These are phyloP conservation scores for Smutsia gigantea DNA, from an alignment of 2,797 vertebrate species.

Conservation along the genomic window DNA sequence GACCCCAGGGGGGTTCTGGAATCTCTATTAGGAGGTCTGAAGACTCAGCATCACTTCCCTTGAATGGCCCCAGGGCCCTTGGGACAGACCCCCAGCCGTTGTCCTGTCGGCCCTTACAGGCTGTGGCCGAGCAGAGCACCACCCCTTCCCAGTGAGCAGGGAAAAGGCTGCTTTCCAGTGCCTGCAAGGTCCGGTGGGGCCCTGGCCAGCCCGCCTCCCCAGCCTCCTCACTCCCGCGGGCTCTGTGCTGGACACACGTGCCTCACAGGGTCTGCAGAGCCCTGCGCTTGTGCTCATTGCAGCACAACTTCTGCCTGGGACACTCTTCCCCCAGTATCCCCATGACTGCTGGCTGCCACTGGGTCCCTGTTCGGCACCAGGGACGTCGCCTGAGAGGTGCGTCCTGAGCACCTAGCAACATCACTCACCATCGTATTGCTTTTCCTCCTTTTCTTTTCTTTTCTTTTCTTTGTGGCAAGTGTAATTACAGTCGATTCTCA, in stretches of 20 bases:
- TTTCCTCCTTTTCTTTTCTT: background rate
- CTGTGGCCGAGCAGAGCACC: too few species aligned
- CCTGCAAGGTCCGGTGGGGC: background rate
- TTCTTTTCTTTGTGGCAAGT: background rate
- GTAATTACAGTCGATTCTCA: background rate
- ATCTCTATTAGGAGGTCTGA: background rate
- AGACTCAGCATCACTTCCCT: background rate
- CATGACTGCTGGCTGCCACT: background rate
- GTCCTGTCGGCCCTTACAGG: background rate
- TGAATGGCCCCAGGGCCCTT: background rate
- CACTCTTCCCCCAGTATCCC: fast-evolving
- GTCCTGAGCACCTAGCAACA: background rate
- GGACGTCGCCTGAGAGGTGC: background rate
- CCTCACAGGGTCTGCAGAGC: background rate
- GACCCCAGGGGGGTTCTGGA: too few species aligned
- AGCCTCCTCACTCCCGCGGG: too few species aligned
- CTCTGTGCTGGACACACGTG: background rate
- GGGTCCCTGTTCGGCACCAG: fast-evolving
- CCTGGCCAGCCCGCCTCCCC: background rate
- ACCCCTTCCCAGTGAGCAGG: too few species aligned
- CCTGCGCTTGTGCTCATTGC: background rate
- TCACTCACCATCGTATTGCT: background rate
- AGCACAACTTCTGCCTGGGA: background rate
- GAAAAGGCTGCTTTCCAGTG: background rate
- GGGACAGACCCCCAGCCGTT: fast-evolving